phyloP scores from a whole-genome alignment of 1,140 invertebrate genomes.

The Pseudobourletiella spinata region DNA sequence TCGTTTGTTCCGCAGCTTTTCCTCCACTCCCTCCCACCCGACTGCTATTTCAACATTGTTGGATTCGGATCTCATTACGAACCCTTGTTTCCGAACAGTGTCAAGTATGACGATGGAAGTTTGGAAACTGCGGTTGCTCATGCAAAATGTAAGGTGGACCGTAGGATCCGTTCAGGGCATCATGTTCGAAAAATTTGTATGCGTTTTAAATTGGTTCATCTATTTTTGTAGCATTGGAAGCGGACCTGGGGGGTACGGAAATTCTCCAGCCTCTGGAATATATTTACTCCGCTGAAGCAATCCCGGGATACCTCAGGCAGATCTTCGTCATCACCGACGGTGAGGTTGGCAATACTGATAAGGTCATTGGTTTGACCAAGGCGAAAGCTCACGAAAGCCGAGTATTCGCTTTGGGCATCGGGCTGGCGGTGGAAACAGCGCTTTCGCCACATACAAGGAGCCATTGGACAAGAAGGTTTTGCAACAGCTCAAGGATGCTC shows the following conservation, averaged over 20 bases:
- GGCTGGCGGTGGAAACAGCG: slow-evolving; percentile 39
- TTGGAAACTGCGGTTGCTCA: slow-evolving; percentile 26
- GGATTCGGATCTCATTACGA: slow-evolving; percentile 33
- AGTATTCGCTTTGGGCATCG: slow-evolving; percentile 41
- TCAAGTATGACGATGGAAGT: slow-evolving; percentile 31
- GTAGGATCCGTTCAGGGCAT: neutral
- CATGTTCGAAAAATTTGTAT: neutral
- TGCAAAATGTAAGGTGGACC: slow-evolving; percentile 27
- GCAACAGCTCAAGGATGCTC: slow-evolving; percentile 39
- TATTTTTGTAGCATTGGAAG: slow-evolving; percentile 30
- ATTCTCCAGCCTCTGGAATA: slow-evolving; percentile 39
- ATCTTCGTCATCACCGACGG: slow-evolving; percentile 43
- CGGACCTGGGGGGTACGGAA: slow-evolving; percentile 42
- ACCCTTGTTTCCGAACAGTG: slow-evolving; percentile 32
- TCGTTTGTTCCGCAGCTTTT: slow-evolving; percentile 25
- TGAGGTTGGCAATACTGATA: slow-evolving; percentile 38
- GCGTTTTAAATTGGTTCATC: slow-evolving; percentile 4
- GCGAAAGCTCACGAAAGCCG: slow-evolving; percentile 37
- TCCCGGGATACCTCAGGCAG: slow-evolving; percentile 38
- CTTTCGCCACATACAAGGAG: slow-evolving; percentile 40
- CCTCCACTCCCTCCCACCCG: slow-evolving; percentile 35
- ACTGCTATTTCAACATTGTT: slow-evolving; percentile 36
- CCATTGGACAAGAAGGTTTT: slow-evolving; percentile 39
- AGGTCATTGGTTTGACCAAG: slow-evolving; percentile 38
- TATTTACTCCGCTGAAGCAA: slow-evolving; percentile 37